Percentiles rank a stretch among this genome's conserved stretches.
Conservation (phyloP, 2,797 vertebrate species). For the Acanthopagrus latus region DNA sequence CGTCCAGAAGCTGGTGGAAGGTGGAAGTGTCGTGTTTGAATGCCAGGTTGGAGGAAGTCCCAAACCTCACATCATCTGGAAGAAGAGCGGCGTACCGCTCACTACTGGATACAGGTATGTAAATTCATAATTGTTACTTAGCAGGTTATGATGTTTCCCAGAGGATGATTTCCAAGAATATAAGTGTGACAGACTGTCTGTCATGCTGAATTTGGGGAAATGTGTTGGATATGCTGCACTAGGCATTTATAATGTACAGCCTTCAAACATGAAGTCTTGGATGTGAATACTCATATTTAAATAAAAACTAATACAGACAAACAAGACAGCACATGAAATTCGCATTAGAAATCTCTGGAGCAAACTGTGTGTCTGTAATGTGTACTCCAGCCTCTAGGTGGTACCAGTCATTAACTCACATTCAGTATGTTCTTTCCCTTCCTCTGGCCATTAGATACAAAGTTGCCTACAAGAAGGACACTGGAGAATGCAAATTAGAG, state of each 20-base stretch:
- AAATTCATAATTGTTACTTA: neutral
- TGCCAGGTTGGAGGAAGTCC: conserved; percentile 94
- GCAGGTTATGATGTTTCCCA: neutral
- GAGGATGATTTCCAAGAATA: neutral
- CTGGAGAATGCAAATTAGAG: conserved; percentile 94
- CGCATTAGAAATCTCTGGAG: no score
- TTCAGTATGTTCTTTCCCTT: neutral
- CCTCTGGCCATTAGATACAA: conserved; percentile 82
- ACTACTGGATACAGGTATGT: conserved; percentile 94
- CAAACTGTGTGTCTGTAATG: neutral
- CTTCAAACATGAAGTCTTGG: no score
- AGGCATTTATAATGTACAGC: no score
- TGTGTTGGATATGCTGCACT: no score
- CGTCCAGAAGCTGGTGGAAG: conserved; percentile 93
- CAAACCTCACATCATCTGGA: conserved; percentile 95
- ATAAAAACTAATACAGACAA: no score
- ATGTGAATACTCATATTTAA: no score
- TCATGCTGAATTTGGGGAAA: no score
- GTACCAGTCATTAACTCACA: neutral
- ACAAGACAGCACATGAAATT: no score
- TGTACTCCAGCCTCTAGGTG: neutral
- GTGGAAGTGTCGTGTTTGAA: conserved; percentile 92
- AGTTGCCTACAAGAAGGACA: conserved; percentile 89
- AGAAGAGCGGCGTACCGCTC: conserved; percentile 93
- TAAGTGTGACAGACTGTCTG: no score